These are phyloP conservation scores for Eretmochelys imbricata DNA, from an alignment of 2,113 vertebrate species.

Conservation along the genomic window DNA sequence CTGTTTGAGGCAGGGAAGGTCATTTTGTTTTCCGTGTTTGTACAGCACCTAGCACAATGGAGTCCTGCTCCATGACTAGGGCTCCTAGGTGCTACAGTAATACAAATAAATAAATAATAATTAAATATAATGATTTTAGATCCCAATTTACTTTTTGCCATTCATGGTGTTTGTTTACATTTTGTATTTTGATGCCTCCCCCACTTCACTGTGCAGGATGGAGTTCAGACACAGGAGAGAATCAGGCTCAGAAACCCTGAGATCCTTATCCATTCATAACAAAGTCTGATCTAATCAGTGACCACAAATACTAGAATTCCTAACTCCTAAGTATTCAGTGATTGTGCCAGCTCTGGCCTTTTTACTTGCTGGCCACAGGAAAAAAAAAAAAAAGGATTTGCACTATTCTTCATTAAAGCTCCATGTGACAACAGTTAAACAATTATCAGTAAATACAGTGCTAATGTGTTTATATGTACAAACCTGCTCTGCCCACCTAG, in stretches of 20 bases:
- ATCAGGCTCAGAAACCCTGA: not conserved
- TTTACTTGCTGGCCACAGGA: not conserved
- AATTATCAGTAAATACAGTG: not conserved
- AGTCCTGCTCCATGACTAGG: not conserved
- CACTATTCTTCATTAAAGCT: not conserved
- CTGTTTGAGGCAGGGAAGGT: not conserved
- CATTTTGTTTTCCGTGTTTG: not conserved
- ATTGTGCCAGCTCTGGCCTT: not conserved
- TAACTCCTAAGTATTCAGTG: not conserved
- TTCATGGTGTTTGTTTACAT: not conserved
- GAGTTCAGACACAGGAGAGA: not conserved
- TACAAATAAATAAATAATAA: not conserved
- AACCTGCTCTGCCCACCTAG: not conserved
- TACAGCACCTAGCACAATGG: not conserved
- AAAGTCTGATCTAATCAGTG: not conserved
- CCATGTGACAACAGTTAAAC: not conserved
- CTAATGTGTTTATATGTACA: not conserved
- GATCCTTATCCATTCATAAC: not conserved
- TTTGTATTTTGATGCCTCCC: not conserved
- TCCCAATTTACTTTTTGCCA: not conserved
- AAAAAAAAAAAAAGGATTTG: not conserved
- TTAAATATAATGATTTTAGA: not conserved
- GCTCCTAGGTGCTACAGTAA: not conserved
- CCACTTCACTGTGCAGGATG: not conserved
- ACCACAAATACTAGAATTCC: not conserved